These are phyloP conservation scores for Drosophila austrosaltans DNA, from an alignment of 2,888 invertebrate species.

Conservation along the genomic window DNA sequence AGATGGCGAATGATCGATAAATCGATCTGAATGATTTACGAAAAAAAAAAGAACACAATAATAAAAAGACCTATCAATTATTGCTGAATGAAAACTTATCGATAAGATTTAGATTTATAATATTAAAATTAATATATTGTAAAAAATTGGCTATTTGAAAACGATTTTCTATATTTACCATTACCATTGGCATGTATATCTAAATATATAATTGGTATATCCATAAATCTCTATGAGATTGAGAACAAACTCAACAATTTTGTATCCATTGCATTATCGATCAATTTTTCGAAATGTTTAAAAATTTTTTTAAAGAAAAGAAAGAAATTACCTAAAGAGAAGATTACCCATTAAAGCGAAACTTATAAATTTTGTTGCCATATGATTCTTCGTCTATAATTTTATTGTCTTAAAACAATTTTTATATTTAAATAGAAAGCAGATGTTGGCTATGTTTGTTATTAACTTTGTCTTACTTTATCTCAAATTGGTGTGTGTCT, in stretches of 20 bases:
- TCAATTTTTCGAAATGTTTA: background rate
- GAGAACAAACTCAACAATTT: background rate
- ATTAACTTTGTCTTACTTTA: too few relatives aligned
- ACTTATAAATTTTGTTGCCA: too few relatives aligned
- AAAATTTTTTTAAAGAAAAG: too few relatives aligned
- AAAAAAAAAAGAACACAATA: background rate
- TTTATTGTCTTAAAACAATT: too few relatives aligned
- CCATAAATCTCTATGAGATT: slow-evolving; percentile 5
- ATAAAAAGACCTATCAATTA: background rate
- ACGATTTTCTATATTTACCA: background rate
- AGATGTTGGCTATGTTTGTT: too few relatives aligned
- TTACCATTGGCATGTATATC: slow-evolving; percentile 4
- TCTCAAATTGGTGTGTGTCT: too few relatives aligned
- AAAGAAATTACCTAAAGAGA: too few relatives aligned
- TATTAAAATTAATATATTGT: background rate
- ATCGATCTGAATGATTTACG: too few relatives aligned
- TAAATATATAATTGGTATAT: background rate
- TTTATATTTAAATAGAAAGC: too few relatives aligned
- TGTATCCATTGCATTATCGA: background rate
- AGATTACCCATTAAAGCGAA: too few relatives aligned
- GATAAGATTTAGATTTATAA: background rate
- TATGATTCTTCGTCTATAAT: too few relatives aligned
- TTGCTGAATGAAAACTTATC: background rate
- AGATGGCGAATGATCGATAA: too few relatives aligned
- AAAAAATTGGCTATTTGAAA: background rate